Conservation (phyloP, 2,888 invertebrate species). For the Corythucha ciliata region DNA sequence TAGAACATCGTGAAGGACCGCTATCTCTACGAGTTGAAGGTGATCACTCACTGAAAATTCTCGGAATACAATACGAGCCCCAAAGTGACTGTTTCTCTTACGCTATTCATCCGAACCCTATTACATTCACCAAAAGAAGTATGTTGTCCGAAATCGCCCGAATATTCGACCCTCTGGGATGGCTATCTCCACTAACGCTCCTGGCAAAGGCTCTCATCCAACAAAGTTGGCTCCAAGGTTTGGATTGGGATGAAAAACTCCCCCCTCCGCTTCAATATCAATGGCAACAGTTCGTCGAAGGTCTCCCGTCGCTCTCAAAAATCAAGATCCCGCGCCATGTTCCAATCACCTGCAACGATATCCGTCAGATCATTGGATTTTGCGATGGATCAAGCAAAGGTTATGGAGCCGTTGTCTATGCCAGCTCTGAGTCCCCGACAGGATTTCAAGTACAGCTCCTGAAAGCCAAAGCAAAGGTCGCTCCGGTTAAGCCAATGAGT, state of each 20-base stretch:
- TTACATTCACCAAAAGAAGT: not conserved
- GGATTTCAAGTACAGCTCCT: too few species aligned
- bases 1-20: too few species aligned
- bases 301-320: not conserved
- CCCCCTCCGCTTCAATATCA: not conserved
- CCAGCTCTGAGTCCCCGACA: too few species aligned
- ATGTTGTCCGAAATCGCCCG: not conserved
- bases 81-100: not conserved
- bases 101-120: not conserved
- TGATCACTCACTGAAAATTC: too few species aligned
- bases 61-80: constrained; percentile 1
- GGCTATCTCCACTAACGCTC: not conserved
- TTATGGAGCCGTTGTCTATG: too few species aligned
- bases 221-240: not conserved
- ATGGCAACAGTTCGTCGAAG: not conserved
- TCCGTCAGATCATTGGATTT: too few species aligned
- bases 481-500: too few species aligned
- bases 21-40: too few species aligned
- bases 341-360: too few species aligned
- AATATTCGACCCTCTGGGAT: constrained; percentile 7
- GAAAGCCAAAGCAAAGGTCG: too few species aligned
- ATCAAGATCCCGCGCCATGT: constrained; percentile 4
- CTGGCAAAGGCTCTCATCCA: constrained; percentile 4
- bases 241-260: constrained; percentile 2
- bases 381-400: too few species aligned